phyloP scores from a whole-genome alignment of 2,113 vertebrate species.

The Stigmatopora argus region DNA sequence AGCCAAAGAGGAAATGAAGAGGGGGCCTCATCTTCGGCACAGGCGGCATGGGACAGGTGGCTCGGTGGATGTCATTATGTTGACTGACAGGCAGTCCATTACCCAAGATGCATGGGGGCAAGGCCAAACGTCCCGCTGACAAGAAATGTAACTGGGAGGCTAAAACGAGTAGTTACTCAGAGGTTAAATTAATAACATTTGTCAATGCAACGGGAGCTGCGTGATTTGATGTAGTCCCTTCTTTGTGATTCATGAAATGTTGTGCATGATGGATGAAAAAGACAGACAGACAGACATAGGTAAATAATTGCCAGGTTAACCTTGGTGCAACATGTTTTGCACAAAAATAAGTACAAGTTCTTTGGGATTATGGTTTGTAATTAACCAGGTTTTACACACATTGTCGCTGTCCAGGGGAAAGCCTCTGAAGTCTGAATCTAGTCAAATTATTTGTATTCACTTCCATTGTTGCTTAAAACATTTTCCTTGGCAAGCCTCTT shows the following conservation, averaged over 20 bases:
- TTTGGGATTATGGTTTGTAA: background rate
- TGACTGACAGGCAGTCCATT: conserved; percentile 62
- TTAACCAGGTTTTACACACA: background rate
- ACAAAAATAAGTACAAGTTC: background rate
- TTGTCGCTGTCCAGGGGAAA: too few species aligned
- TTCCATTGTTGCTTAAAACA: background rate
- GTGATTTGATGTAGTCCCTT: background rate
- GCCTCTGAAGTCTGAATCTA: too few species aligned
- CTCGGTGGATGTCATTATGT: conserved; percentile 56
- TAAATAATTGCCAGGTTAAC: background rate
- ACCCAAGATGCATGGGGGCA: conserved; percentile 44
- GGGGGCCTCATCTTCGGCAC: conserved; percentile 47
- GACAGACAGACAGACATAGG: background rate
- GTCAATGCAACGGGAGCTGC: background rate
- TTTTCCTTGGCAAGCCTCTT: background rate
- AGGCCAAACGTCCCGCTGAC: conserved; percentile 30
- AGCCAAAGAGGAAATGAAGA: conserved; percentile 63
- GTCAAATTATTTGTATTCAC: background rate
- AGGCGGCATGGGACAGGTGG: conserved; percentile 32
- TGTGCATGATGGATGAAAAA: background rate
- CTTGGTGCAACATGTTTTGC: background rate
- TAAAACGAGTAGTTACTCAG: background rate
- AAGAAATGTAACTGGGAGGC: conserved; percentile 41
- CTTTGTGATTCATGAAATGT: background rate
- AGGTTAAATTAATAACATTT: background rate